Conservation (phyloP, 2,797 vertebrate species). For the Lepus oiostolus region DNA sequence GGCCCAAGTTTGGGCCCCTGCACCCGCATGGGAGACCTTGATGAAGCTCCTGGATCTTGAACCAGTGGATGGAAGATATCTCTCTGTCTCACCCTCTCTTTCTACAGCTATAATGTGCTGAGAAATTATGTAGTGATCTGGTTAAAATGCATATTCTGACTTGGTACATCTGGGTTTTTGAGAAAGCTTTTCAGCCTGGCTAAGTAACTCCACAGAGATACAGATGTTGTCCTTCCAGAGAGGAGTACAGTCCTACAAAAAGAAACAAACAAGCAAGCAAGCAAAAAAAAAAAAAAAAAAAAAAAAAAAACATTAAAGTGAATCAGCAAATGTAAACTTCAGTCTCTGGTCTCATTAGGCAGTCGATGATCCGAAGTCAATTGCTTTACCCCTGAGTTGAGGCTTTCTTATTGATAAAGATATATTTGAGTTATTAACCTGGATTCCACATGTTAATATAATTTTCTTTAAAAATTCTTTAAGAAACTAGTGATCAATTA, state of each 20-base stretch:
- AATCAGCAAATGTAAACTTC: background rate
- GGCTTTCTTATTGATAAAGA: background rate
- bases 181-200: background rate
- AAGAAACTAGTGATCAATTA: background rate
- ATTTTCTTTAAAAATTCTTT: background rate
- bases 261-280: background rate
- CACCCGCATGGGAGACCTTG: no score
- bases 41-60: no score
- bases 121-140: background rate
- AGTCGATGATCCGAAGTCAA: background rate
- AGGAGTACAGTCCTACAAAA: background rate
- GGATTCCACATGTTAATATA: background rate
- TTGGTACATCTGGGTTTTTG: background rate
- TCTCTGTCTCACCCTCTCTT: no score
- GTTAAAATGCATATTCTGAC: conserved; percentile 4
- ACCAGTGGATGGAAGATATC: no score
- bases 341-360: background rate
- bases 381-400: background rate
- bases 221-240: background rate
- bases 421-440: background rate
- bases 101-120: background rate
- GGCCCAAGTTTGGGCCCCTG: no score
- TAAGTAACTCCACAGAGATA: background rate
- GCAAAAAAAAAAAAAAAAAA: background rate
- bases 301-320: background rate